phyloP scores from a whole-genome alignment of 2,113 vertebrate species.

The Rafetus swinhoei region DNA sequence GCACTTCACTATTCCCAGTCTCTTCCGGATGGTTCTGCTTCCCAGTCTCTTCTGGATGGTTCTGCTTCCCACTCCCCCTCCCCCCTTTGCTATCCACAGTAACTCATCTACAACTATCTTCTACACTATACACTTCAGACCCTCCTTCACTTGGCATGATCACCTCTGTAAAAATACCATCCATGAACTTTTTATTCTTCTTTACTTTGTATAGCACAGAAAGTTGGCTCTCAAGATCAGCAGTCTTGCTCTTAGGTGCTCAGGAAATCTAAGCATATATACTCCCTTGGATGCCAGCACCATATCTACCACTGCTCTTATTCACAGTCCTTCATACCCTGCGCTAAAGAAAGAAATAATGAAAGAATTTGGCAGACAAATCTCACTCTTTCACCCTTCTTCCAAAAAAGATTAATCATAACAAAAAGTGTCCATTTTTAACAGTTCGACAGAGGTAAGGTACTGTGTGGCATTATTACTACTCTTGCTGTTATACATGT shows the following conservation, averaged over 20 bases:
- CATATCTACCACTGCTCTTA: background rate
- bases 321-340: background rate
- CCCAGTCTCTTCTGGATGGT: background rate
- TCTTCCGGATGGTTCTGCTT: background rate
- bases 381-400: constrained; percentile 19
- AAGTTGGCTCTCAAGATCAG: constrained; percentile 14
- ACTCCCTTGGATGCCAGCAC: background rate
- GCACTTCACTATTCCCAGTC: fast-evolving
- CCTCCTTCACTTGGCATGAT: background rate
- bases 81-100: background rate
- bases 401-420: constrained; percentile 7
- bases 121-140: background rate
- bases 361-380: constrained; percentile 36
- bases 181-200: constrained; percentile 13
- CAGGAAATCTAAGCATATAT: background rate
- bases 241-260: background rate
- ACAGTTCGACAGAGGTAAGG: background rate
- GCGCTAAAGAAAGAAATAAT: constrained; percentile 19
- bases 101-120: background rate
- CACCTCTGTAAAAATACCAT: constrained; percentile 23
- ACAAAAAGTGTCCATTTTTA: background rate
- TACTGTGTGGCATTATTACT: background rate
- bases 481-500: background rate
- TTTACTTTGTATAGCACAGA: background rate
- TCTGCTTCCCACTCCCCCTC: background rate